phyloP scores from a whole-genome alignment of 2,113 vertebrate species.

The Kryptolebias marmoratus region DNA sequence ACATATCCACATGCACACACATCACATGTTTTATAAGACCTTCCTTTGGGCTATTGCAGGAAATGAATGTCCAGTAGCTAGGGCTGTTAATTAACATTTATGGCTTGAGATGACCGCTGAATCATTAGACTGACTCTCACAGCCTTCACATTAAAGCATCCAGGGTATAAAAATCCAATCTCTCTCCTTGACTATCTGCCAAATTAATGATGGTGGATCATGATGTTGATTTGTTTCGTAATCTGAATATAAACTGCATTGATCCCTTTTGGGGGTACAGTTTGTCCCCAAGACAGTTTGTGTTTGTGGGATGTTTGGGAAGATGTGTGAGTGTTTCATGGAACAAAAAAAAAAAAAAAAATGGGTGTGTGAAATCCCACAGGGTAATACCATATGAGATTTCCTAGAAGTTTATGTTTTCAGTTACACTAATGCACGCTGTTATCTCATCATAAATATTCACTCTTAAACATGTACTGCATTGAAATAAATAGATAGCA shows the following conservation, averaged over 20 bases:
- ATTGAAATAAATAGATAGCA: neutral
- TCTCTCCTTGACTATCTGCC: slow-evolving; percentile 42
- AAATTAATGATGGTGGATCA: slow-evolving; percentile 56
- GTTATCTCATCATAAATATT: neutral
- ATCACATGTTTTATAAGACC: slow-evolving; percentile 46
- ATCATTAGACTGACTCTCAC: slow-evolving; percentile 57
- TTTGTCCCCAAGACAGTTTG: slow-evolving; percentile 13
- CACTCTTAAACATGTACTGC: neutral
- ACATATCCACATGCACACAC: slow-evolving; percentile 5
- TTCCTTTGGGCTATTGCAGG: slow-evolving; percentile 60
- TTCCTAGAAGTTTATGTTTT: neutral
- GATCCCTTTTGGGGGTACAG: slow-evolving; percentile 22
- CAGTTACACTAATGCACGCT: neutral
- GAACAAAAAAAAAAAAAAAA: too few species aligned
- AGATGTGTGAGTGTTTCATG: neutral
- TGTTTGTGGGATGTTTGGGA: slow-evolving; percentile 14
- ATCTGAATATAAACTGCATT: slow-evolving; percentile 34
- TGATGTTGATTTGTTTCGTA: slow-evolving; percentile 60
- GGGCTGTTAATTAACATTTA: slow-evolving; percentile 75
- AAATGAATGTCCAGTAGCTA: slow-evolving; percentile 70
- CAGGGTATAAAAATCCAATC: slow-evolving; percentile 68
- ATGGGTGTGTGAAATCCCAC: neutral
- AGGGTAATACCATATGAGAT: neutral
- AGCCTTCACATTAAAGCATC: slow-evolving; percentile 52
- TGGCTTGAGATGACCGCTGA: slow-evolving; percentile 63